Conservation (phyloP, 1,140 invertebrate genomes). For the Drosophila paulistorum region DNA sequence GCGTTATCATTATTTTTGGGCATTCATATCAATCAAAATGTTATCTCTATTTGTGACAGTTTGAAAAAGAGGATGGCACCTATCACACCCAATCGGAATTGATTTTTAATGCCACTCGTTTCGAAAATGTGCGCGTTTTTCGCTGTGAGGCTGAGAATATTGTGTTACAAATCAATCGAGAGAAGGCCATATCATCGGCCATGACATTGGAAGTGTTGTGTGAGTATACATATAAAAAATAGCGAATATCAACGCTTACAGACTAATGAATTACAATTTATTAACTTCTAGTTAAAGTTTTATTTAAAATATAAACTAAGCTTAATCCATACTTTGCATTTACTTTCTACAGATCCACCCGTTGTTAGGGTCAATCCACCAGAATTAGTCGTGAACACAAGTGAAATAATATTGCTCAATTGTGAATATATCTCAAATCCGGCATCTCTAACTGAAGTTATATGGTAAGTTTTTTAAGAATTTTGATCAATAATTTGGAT, state of each 20-base stretch:
- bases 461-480: conserved; percentile 87
- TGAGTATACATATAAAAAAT: too few species aligned
- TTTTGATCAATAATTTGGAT: background rate
- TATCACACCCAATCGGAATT: conserved; percentile 90
- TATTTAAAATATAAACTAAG: too few species aligned
- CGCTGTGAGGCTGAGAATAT: conserved; percentile 92
- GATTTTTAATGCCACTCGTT: conserved; percentile 90
- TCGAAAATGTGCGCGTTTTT: conserved; percentile 91
- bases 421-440: conserved; percentile 94
- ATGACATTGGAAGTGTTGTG: conserved; percentile 91
- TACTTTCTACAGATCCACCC: conserved; percentile 88
- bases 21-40: background rate
- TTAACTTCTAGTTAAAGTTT: too few species aligned
- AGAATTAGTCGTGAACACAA: conserved; percentile 91
- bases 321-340: conserved; percentile 3
- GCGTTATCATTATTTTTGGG: background rate
- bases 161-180: conserved; percentile 88
- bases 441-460: conserved; percentile 87
- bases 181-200: conserved; percentile 88
- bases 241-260: too few species aligned
- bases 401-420: conserved; percentile 88
- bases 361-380: conserved; percentile 88
- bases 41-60: conserved; percentile 32
- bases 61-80: conserved; percentile 87
- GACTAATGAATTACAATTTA: too few species aligned